Base-by-base conservation (phyloP, 2,113 vertebrate species). In the Meles meles region DNA sequence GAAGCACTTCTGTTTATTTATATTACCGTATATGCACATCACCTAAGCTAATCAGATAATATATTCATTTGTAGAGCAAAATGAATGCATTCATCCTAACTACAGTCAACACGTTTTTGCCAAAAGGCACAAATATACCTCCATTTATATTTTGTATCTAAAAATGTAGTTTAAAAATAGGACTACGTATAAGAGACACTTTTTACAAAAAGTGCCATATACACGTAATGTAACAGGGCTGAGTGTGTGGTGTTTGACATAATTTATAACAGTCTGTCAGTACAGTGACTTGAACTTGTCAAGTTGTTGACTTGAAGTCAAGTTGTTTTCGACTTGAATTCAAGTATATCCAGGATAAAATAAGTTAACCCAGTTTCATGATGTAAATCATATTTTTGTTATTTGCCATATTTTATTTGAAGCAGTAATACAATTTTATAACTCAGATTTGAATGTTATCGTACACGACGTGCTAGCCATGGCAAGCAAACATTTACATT, bases 401-500 rank as follows among this genome's bases (percentile, higher is more conserved):
- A 94, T 90, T 90, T 94, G 76, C 96, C 88, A 81, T 98, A 88
- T 96, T 96, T 97, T 90, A 90, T 96, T 96, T 98, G 96, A 98
- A 90, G 88, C 96, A 89, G 52, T 96, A 77, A 98, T 97, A 93
- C 88, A 95, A 94, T 98, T 98, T 99, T 98, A 96, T 98, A 98
- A 96, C 76, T 90, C 95, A 97, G 77, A 97, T 93, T 15, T 98
- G 98, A 98, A 98, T 98, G 98, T 98, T 97, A 93, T 1, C 90
- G 92, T 98, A 94, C 93, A 89, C 97, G 96, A 88, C 97, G 95
- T 98, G 97, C 95, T 98, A 95, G 95, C 98, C 76, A 97, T 99
- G 96, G 79, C 97, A 95, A 96, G 93, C 92, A 96, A 79, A 98
- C 98, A 98, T 98, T 98, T 97, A 97, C 97, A 97, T 99, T 98